These are phyloP conservation scores for Chamaea fasciata DNA, from an alignment of 2,113 vertebrate genomes.

Conservation along the genomic window DNA sequence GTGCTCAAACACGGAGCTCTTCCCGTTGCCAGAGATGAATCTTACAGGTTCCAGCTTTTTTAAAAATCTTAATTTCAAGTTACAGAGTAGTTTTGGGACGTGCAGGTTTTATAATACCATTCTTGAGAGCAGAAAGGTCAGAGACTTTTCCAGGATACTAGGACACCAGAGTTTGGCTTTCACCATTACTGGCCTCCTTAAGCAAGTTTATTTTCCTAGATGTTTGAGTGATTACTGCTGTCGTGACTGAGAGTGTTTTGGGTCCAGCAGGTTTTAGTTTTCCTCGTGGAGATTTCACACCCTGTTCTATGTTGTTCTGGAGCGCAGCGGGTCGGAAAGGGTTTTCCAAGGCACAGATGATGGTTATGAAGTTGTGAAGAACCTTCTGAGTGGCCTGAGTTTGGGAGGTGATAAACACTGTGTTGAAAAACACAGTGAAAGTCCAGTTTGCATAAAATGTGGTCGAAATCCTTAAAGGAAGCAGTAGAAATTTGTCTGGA, in stretches of 20 bases:
- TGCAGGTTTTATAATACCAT: background rate
- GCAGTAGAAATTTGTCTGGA: background rate
- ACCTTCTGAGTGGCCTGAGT: rapidly evolving
- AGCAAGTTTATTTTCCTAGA: background rate
- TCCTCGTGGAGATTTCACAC: rapidly evolving
- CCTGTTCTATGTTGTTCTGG: background rate
- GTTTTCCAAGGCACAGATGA: background rate
- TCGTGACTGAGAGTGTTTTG: background rate
- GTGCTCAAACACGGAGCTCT: background rate
- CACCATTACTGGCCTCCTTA: background rate
- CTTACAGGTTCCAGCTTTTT: background rate
- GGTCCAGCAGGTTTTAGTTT: background rate
- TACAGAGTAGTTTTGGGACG: background rate
- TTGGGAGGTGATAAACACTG: rapidly evolving
- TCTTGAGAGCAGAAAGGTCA: background rate
- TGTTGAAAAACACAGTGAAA: background rate
- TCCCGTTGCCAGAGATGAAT: background rate
- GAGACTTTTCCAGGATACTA: background rate
- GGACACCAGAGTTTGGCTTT: background rate
- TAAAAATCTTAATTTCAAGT: background rate
- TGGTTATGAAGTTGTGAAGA: background rate
- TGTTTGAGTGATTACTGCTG: background rate
- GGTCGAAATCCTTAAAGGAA: background rate
- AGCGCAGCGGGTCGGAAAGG: background rate
- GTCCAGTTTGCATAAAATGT: background rate